Evolutionary conservation across 2,888 invertebrate genomes (phyloP).

Genomic region (Stenotaenia linearis): DNA sequence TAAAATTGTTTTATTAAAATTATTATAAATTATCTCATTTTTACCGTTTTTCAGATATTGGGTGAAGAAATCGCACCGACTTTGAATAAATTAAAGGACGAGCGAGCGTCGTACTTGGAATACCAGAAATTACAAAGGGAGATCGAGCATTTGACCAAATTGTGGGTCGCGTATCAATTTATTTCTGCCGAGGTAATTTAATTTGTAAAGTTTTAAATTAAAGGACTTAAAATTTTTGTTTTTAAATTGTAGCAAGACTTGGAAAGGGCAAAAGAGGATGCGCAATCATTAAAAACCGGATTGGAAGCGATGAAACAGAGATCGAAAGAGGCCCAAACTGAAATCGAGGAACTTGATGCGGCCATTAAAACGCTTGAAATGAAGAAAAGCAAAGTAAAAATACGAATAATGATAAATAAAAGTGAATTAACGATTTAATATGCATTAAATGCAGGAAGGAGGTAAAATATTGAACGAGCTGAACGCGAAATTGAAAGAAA

Average conservation of each 20-base stretch:
- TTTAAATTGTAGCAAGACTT: slow-evolving; percentile 38
- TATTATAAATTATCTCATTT: slow-evolving; percentile 11
- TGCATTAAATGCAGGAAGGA: too few relatives aligned
- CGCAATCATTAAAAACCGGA: slow-evolving; percentile 54
- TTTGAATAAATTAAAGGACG: slow-evolving; percentile 74
- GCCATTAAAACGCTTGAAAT: slow-evolving; percentile 59
- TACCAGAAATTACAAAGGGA: slow-evolving; percentile 79
- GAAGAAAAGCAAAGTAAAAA: slow-evolving; percentile 54
- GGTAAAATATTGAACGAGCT: too few relatives aligned
- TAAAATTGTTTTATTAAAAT: not conserved
- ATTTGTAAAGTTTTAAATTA: not conserved
- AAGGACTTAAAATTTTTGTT: not conserved
- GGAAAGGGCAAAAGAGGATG: slow-evolving; percentile 37
- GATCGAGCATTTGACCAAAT: slow-evolving; percentile 69
- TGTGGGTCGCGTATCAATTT: slow-evolving; percentile 69
- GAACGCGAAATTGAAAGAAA: slow-evolving; percentile 53
- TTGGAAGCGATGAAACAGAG: slow-evolving; percentile 54
- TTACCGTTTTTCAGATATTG: slow-evolving; percentile 50
- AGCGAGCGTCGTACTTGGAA: slow-evolving; percentile 76
- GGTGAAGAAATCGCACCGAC: slow-evolving; percentile 86
- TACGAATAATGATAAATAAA: slow-evolving; percentile 6
- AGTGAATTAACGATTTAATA: not conserved
- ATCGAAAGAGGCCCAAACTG: slow-evolving; percentile 55
- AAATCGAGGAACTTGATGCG: slow-evolving; percentile 55
- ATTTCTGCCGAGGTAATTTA: slow-evolving; percentile 50